phyloP scores from a whole-genome alignment of 2,797 vertebrate species.

The Epinephelus awoara region DNA sequence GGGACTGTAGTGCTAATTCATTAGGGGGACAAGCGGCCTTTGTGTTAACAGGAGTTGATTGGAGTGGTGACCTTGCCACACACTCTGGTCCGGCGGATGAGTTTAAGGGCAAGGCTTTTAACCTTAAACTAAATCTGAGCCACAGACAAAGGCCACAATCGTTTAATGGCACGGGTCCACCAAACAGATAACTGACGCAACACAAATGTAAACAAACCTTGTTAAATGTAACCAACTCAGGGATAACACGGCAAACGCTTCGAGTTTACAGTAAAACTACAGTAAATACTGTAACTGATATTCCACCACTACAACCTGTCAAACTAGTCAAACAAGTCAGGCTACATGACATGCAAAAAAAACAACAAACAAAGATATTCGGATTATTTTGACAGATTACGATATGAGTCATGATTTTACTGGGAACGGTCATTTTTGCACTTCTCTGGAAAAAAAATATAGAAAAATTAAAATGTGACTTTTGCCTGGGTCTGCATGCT shows the following conservation, averaged over 20 bases:
- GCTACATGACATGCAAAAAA: too few relatives aligned
- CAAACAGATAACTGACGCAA: constrained; percentile 36
- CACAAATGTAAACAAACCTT: constrained; percentile 48
- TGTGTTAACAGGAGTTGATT: constrained; percentile 81
- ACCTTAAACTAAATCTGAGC: constrained; percentile 86
- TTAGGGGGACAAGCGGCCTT: constrained; percentile 78
- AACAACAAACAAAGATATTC: too few relatives aligned
- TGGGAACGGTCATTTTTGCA: too few relatives aligned
- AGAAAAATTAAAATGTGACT: too few relatives aligned
- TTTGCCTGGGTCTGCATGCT: too few relatives aligned
- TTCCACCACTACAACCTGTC: too few relatives aligned
- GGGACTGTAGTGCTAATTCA: constrained; percentile 78
- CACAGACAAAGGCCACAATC: constrained; percentile 69
- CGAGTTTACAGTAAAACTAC: background rate
- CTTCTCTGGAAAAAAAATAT: too few relatives aligned
- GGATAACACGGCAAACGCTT: background rate
- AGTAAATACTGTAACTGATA: too few relatives aligned
- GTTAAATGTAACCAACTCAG: constrained; percentile 12
- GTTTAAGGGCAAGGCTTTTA: constrained; percentile 88
- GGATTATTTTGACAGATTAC: too few relatives aligned
- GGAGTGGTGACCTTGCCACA: constrained; percentile 85
- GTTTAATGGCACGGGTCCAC: constrained; percentile 50
- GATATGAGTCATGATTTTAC: too few relatives aligned
- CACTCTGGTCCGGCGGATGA: constrained; percentile 80
- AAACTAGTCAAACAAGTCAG: too few relatives aligned